Conservation (phyloP, 2,888 invertebrate genomes). For the Thera britannica region DNA sequence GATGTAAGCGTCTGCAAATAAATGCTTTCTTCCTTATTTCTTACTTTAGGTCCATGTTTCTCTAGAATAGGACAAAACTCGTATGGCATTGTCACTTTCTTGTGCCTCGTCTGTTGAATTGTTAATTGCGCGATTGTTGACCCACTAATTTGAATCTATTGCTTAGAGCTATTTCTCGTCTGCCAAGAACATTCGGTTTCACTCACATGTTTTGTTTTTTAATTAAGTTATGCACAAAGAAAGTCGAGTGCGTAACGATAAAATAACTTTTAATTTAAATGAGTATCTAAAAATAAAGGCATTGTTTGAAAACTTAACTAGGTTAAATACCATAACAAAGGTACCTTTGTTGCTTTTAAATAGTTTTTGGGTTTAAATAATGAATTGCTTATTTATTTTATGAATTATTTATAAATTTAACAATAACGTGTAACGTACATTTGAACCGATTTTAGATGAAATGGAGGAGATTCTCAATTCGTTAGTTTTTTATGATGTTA, state of each 20-base stretch:
- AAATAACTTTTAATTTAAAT: neutral
- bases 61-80: conserved; percentile 59
- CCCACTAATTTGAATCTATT: conserved; percentile 78
- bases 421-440: no score
- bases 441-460: no score
- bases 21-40: neutral
- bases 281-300: neutral
- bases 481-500: no score
- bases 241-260: conserved; percentile 18
- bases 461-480: no score
- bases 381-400: no score
- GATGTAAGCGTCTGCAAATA: no score
- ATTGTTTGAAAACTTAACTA: no score
- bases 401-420: no score
- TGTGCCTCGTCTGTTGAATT: conserved; percentile 71
- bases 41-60: conserved; percentile 11
- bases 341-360: no score
- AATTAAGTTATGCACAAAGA: conserved; percentile 45
- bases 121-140: conserved; percentile 78
- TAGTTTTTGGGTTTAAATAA: no score
- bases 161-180: conserved; percentile 63
- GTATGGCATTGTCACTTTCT: conserved; percentile 79
- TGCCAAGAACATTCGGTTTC: conserved; percentile 55
- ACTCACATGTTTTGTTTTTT: conserved; percentile 59
- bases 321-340: no score